Percentiles rank a stretch among this genome's conserved stretches.
Conservation (phyloP, 2,797 vertebrate genomes). For the Gobionotothen gibberifrons region DNA sequence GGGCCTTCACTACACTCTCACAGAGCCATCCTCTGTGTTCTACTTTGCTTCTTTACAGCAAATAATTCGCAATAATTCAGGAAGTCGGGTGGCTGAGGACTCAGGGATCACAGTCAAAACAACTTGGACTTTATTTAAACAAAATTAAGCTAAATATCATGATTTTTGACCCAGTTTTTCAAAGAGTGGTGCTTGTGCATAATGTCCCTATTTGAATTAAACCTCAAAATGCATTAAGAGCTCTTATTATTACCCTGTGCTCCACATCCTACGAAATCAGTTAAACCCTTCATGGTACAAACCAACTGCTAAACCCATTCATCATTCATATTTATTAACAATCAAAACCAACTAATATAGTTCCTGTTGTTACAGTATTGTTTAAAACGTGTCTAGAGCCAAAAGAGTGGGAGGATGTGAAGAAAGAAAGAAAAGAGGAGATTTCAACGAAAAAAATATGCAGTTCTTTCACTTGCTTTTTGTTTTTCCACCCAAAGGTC, state of each 20-base stretch:
- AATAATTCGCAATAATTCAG: constrained; percentile 29
- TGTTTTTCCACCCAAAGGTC: constrained; percentile 12
- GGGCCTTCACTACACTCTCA: constrained; percentile 1
- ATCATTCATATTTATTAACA: background rate
- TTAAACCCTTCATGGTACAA: background rate
- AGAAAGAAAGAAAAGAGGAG: background rate
- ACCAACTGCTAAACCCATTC: background rate
- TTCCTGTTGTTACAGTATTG: background rate
- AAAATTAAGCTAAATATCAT: background rate
- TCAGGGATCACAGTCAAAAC: background rate
- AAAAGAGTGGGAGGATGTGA: background rate
- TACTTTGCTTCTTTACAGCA: constrained; percentile 16
- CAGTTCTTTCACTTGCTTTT: background rate
- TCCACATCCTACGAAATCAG: background rate
- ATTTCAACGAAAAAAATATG: background rate
- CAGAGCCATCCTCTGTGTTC: constrained; percentile 38
- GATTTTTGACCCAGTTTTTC: background rate
- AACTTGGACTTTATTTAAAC: background rate
- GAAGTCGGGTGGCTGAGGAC: constrained; percentile 2
- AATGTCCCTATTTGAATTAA: background rate
- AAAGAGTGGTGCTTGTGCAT: background rate
- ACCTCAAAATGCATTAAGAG: background rate
- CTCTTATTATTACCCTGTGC: background rate
- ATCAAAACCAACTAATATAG: background rate
- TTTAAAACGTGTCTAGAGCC: background rate